These are phyloP conservation scores for Pelobates cultripes DNA, from an alignment of 2,797 vertebrate genomes.

Conservation along the genomic window DNA sequence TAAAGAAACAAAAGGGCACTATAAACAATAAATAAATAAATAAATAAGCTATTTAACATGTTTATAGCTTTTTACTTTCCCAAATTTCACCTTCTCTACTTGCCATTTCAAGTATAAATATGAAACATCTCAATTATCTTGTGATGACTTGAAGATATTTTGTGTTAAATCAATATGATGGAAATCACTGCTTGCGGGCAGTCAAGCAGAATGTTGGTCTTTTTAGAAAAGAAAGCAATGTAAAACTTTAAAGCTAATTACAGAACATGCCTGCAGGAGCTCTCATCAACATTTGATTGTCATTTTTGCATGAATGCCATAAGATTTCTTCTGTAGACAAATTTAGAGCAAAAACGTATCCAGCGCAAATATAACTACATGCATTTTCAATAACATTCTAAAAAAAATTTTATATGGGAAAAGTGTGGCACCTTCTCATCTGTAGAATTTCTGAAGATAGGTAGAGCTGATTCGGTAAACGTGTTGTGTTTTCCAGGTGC, in stretches of 20 bases:
- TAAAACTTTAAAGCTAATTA: slow-evolving; percentile 46
- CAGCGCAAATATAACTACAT: no score
- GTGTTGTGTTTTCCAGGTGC: no score
- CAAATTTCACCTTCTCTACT: background rate
- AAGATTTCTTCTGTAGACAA: slow-evolving; percentile 4
- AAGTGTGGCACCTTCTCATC: no score
- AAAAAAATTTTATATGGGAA: no score
- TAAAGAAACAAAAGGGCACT: no score
- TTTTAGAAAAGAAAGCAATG: slow-evolving; percentile 46
- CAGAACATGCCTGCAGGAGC: slow-evolving; percentile 50
- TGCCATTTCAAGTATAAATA: slow-evolving; percentile 27
- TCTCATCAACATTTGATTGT: slow-evolving; percentile 47
- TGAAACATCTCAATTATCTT: slow-evolving; percentile 23
- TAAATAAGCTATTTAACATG: background rate
- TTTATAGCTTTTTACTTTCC: no score
- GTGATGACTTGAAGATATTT: slow-evolving; percentile 41
- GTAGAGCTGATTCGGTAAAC: no score
- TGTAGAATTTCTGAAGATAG: no score
- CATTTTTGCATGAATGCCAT: slow-evolving; percentile 33
- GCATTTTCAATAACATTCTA: no score
- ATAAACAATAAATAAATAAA: no score
- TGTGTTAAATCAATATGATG: slow-evolving; percentile 42
- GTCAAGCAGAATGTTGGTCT: slow-evolving; percentile 43
- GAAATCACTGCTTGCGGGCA: slow-evolving; percentile 34
- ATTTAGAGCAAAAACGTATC: background rate